phyloP scores from a whole-genome alignment of 2,797 vertebrate genomes.

The Siniperca scherzeri region DNA sequence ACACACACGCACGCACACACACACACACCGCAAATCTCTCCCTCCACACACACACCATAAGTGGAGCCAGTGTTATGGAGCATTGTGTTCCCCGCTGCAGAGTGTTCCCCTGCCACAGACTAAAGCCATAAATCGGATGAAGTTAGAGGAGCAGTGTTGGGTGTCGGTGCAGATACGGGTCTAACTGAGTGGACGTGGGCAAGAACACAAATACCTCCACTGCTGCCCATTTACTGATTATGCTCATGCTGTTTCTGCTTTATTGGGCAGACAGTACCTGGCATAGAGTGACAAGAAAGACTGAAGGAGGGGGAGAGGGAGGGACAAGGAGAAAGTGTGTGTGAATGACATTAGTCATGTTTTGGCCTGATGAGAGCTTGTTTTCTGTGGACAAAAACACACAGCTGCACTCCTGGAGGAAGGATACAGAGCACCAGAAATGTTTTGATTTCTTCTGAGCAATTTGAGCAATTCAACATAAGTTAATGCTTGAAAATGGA shows the following conservation, averaged over 20 bases:
- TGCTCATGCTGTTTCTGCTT: constrained; percentile 6
- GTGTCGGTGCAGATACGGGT: constrained; percentile 3
- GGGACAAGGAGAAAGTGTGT: neutral
- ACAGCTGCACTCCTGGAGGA: neutral
- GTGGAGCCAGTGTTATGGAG: constrained; percentile 31
- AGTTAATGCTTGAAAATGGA: neutral
- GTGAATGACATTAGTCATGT: neutral
- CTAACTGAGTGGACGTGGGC: neutral
- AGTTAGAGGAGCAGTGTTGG: constrained; percentile 9
- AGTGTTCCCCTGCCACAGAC: constrained; percentile 26
- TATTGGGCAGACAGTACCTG: neutral
- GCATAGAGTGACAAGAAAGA: neutral
- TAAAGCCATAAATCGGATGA: constrained; percentile 54
- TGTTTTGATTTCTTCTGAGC: neutral
- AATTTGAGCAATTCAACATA: neutral
- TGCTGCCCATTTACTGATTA: neutral
- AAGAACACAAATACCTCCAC: neutral
- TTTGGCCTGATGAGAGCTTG: neutral
- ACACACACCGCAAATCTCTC: neutral
- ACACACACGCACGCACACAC: constrained; percentile 1
- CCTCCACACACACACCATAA: constrained; percentile 1
- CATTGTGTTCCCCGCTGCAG: constrained; percentile 24
- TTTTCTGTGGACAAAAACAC: constrained; percentile 12
- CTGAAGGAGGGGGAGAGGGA: neutral
- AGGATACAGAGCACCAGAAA: neutral